Percentiles rank a stretch among this genome's conserved stretches.
Conservation (phyloP, 2,888 invertebrate genomes). For the Neoaliturus tenellus region DNA sequence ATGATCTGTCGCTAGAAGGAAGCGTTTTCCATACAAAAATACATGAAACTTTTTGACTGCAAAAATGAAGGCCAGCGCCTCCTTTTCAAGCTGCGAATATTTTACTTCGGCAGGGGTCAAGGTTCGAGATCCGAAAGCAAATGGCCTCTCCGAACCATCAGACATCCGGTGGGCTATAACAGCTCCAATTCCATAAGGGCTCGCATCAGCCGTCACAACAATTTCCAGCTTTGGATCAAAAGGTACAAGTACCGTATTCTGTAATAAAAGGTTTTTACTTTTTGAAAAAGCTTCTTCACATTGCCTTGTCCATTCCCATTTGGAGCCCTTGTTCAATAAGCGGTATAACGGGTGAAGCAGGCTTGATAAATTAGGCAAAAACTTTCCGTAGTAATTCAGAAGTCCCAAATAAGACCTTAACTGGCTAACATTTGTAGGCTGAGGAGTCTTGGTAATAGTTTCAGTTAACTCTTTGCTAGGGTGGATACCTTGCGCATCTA, state of each 20-base stretch:
- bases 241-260: constrained; percentile 1
- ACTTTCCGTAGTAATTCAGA: constrained; percentile 21
- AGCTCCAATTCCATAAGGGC: neutral
- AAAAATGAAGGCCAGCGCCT: constrained; percentile 71
- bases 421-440: constrained; percentile 1
- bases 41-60: constrained; percentile 71
- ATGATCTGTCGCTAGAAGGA: constrained; percentile 69
- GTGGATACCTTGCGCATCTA: neutral
- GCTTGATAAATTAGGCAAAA: neutral
- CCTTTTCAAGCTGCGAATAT: constrained; percentile 70
- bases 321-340: neutral
- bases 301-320: neutral
- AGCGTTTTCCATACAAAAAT: constrained; percentile 71
- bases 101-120: constrained; percentile 67
- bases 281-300: neutral
- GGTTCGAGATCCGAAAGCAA: constrained; percentile 60
- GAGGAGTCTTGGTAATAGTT: neutral
- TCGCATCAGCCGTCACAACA: constrained; percentile 18
- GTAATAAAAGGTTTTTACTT: neutral
- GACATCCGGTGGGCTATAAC: neutral
- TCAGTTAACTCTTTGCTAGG: constrained; percentile 4
- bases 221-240: constrained; percentile 1
- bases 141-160: constrained; percentile 10
- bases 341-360: neutral
- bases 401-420: constrained; percentile 12